Percentiles rank a stretch among this genome's conserved stretches.
Evolutionary conservation across 2,888 invertebrate genomes (phyloP).

Genomic region (Apamea crenata): DNA sequence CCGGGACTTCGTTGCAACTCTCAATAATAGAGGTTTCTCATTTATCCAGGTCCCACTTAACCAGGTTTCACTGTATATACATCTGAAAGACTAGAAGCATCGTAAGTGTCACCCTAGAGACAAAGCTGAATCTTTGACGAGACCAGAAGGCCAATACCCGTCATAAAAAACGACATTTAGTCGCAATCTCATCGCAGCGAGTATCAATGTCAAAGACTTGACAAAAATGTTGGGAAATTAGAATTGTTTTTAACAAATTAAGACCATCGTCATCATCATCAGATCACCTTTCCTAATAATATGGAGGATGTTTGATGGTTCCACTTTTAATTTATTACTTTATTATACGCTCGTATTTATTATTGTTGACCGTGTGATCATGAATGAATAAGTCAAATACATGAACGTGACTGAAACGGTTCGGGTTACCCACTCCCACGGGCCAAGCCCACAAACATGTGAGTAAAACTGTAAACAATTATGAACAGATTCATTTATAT

Average conservation of each 20-base stretch:
- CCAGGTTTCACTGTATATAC: too few relatives aligned
- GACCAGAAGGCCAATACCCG: neutral
- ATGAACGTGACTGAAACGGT: conserved; percentile 4
- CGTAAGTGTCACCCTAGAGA: neutral
- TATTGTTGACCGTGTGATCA: conserved; percentile 9
- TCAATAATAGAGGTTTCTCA: too few relatives aligned
- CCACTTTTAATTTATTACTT: conserved; percentile 9
- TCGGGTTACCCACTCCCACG: neutral
- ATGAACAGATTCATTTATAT: neutral
- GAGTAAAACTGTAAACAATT: conserved; percentile 4
- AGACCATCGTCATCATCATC: neutral
- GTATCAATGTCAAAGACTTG: too few relatives aligned
- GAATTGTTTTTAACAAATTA: neutral
- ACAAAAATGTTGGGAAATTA: neutral
- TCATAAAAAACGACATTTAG: neutral
- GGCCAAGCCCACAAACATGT: conserved; percentile 1
- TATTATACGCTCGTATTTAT: conserved; percentile 11
- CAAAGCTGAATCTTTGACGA: neutral
- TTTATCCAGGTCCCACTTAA: too few relatives aligned
- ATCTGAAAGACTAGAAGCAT: neutral
- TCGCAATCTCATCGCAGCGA: neutral
- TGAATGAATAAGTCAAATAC: conserved; percentile 20
- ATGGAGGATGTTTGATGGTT: neutral
- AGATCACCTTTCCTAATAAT: neutral
- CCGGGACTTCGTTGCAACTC: too few relatives aligned